Base-by-base conservation (phyloP, 2,888 invertebrate species). In the Clanis bilineata region DNA sequence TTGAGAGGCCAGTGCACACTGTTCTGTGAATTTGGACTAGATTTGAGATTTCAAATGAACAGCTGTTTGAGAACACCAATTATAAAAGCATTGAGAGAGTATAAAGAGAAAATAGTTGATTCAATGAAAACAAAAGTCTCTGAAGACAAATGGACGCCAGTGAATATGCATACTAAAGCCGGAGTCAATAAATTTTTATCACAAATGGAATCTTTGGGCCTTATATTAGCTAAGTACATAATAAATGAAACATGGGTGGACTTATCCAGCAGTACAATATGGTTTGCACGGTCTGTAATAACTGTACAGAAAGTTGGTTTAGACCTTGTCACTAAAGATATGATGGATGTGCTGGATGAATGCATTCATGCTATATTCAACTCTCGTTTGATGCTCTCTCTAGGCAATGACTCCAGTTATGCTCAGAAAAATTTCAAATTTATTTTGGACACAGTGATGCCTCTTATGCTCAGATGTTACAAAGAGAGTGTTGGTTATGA, bases 11-110 rank as follows among this genome's bases (percentile, higher is more conserved):
- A 96, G 74, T 96, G 96, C 70, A 77, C 70, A 64, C 74, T 91
- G 71, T 88, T 93, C 77, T 95, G 93, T 77, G 92, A 94, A 74
- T 91, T 94, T 71, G 99, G 99, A 1, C 93, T 99, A 72, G 99
- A 99, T 90, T 93, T 99, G 62, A 95, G 96, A 66, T 99, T 98
- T 85, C 97, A 97, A 80, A 93, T 99, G 72, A 97, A 98, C 79
- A 96, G 97, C 23, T 94, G 97, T 65, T 89, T 99, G 62, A 93
- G 97, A 65, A 93, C 94, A 10, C 96, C 97, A 0, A 91, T 98
- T 56, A 95, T 94, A 45, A 94, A 95, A 85, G 95, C 96, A 22
- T 89, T 98, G 62, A 93, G 93, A 70, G 97, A 97, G 72, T 95
- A 96, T 54, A 95, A 95, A 69, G 96, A 97, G 68, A 97, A 97